A percentile compares a stretch with the other conserved stretches of the same genome.
Evolutionary conservation across 2,888 invertebrate species (phyloP).

Genomic region (Drosophila sordidula): DNA sequence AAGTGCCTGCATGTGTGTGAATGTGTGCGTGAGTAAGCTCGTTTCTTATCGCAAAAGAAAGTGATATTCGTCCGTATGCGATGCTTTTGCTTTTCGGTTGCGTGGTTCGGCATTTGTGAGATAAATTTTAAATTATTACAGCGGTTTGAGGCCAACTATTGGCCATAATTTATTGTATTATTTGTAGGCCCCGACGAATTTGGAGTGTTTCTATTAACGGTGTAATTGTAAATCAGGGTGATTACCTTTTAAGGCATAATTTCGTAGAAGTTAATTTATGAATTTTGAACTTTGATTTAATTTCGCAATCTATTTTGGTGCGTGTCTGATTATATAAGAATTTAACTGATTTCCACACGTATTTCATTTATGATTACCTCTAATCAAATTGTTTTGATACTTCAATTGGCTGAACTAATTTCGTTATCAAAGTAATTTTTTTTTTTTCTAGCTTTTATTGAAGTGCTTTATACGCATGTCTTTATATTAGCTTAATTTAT

Average conservation of each 20-base stretch:
- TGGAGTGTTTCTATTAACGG: neutral
- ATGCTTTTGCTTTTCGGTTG: constrained; percentile 14
- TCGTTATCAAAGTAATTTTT: constrained; percentile 37
- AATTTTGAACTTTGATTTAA: constrained; percentile 29
- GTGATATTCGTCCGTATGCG: constrained; percentile 47
- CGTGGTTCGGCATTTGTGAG: neutral
- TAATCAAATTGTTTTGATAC: constrained; percentile 69
- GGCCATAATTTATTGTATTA: neutral
- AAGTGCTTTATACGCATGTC: constrained; percentile 26
- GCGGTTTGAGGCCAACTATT: constrained; percentile 6
- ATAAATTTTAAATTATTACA: constrained; percentile 5
- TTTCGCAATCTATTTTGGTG: constrained; percentile 22
- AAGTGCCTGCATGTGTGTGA: constrained; percentile 10
- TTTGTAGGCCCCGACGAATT: too few relatives aligned
- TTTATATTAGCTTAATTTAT: constrained; percentile 22
- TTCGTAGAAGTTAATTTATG: neutral
- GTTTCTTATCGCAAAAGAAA: constrained; percentile 63
- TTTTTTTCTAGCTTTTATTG: neutral
- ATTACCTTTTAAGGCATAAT: neutral
- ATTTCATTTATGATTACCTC: neutral
- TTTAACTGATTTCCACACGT: constrained; percentile 30
- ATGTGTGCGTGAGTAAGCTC: constrained; percentile 13
- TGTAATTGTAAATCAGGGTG: constrained; percentile 10
- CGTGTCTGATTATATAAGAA: constrained; percentile 51
- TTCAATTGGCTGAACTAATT: constrained; percentile 18